Evolutionary conservation across 2,888 invertebrate species (phyloP).

Genomic region (Buathra laborator): DNA sequence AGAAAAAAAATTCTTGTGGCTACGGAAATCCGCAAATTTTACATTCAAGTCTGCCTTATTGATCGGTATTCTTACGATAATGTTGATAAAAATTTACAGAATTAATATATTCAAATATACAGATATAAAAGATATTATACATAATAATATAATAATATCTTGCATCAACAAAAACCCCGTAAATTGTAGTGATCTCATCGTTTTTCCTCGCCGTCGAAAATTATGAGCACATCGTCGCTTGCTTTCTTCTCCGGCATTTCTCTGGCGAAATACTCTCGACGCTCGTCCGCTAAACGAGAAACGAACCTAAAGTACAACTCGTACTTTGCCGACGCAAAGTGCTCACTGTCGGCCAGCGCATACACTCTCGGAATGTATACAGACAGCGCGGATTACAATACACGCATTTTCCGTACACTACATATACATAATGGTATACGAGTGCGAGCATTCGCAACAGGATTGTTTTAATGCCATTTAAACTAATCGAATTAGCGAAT

Average conservation of each 20-base stretch:
- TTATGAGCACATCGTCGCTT: not conserved
- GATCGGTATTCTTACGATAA: too few species aligned
- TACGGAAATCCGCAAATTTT: not conserved
- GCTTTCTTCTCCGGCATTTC: not conserved
- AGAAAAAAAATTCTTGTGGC: not conserved
- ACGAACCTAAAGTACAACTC: conserved; percentile 25
- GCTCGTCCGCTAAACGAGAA: conserved; percentile 15
- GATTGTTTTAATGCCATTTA: conserved; percentile 88
- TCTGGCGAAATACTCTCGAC: conserved; percentile 10
- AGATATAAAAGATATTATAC: too few species aligned
- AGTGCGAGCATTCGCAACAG: conserved; percentile 85
- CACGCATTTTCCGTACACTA: conserved; percentile 27
- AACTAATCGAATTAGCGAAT: conserved; percentile 87
- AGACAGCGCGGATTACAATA: conserved; percentile 41
- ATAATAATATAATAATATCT: too few species aligned
- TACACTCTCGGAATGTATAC: not conserved
- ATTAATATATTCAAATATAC: too few species aligned
- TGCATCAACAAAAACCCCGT: too few species aligned
- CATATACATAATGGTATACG: conserved; percentile 41
- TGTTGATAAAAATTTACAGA: too few species aligned
- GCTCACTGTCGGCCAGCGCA: conserved; percentile 3
- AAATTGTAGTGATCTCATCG: too few species aligned
- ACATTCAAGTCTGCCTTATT: too few species aligned
- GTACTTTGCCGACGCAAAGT: conserved; percentile 45
- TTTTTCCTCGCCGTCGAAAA: not conserved